Base-by-base conservation (phyloP, 2,888 invertebrate genomes). In the Hemaris fuciformis region DNA sequence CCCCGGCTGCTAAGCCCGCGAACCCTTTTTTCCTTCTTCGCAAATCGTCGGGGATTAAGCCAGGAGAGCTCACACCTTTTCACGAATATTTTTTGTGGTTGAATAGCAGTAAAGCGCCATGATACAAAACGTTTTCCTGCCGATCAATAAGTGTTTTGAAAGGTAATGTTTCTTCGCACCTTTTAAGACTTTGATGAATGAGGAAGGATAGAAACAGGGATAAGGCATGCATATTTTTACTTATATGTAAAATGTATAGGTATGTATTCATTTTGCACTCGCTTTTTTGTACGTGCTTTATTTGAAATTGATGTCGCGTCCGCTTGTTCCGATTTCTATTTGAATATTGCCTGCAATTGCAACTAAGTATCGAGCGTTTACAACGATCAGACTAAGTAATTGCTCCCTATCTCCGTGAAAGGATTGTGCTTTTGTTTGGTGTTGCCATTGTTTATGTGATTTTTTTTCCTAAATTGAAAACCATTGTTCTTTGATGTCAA, bases 31-130 rank as follows among this genome's bases (percentile, higher is more conserved):
- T 87, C 85, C 87, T 79, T 86, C 87, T 89, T 87, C 83, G 83
- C 87, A 90, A 91, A 91, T 91, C 88, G 89, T 87, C 87, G 81
- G 74, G 88, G 90, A 91, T 91, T 91, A 91, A 84, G 85, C 79
- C 77, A 79, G 74, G 79, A 85, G 80, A 83, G 85, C 86, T 89
- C 84, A 82, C 88, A 90, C 89, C 88, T 90, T 90, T 84, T 81
- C 83, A 77, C 81, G 84, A 87, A 87, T 88, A 85, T 88, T 88
- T 89, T 88, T 87, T 85, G 82, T 80, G 85, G 84, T 83, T 89
- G 82, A 88, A 81, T 80, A 81, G 72, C 77, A 76, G 77, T 84
- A 84, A 86, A 84, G 76, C 76, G 80, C 73, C 75, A 79, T 87
- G 81, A 87, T 87, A 88, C 84, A 85, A 86, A 88, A 80, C 84